Evolutionary conservation across 2,113 vertebrate species (phyloP).

Genomic region (Seriola rivoliana): DNA sequence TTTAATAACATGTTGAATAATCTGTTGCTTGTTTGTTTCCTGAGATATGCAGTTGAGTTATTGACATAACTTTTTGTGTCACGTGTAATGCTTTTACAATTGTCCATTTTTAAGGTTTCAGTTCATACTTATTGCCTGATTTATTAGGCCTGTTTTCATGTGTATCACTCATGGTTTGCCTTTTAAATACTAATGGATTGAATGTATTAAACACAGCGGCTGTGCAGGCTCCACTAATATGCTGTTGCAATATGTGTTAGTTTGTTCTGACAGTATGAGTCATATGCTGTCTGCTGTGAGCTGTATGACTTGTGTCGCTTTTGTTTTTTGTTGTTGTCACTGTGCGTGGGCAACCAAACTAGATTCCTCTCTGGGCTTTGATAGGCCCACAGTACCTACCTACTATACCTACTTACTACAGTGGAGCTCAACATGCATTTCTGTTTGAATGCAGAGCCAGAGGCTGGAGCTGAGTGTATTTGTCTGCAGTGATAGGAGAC

Average conservation of each 20-base stretch:
- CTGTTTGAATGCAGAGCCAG: neutral
- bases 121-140: too few species aligned
- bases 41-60: too few species aligned
- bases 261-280: neutral
- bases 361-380: neutral
- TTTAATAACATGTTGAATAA: too few species aligned
- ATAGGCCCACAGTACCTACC: neutral
- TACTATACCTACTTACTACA: neutral
- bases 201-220: neutral
- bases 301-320: neutral
- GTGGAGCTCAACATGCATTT: slow-evolving; percentile 11
- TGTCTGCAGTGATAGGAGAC: slow-evolving; percentile 73
- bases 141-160: neutral
- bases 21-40: neutral
- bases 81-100: neutral
- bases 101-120: neutral
- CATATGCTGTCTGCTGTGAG: neutral
- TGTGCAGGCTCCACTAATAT: neutral
- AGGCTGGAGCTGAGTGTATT: slow-evolving; percentile 24
- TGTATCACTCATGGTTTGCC: neutral
- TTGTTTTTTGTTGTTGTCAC: neutral
- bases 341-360: neutral
- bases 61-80: neutral
- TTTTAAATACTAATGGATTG: neutral
- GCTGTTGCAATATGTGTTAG: neutral